Evolutionary conservation across 2,888 invertebrate genomes (phyloP).

Genomic region (Andrena bicolor): DNA sequence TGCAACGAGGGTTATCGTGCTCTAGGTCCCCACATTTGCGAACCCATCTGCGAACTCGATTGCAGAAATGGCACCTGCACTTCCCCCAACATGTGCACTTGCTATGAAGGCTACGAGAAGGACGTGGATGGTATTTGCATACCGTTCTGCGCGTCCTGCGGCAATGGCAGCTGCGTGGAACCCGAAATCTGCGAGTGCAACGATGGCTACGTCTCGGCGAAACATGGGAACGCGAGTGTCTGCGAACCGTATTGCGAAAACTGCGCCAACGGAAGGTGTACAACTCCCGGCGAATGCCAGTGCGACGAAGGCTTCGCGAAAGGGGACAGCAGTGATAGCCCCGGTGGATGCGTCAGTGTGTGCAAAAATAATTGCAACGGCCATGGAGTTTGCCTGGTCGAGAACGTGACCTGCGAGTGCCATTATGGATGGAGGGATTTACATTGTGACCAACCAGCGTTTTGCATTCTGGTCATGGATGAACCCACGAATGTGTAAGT

Average conservation of each 20-base stretch:
- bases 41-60: constrained; percentile 21
- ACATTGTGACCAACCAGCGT: constrained; percentile 64
- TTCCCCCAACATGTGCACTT: constrained; percentile 45
- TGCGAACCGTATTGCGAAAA: constrained; percentile 67
- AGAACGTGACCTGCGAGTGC: constrained; percentile 77
- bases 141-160: constrained; percentile 79
- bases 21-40: constrained; percentile 6
- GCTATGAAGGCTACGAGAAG: constrained; percentile 44
- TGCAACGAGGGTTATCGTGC: constrained; percentile 74
- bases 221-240: constrained; percentile 1
- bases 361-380: constrained; percentile 79
- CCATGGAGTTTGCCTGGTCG: constrained; percentile 72
- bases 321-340: constrained; percentile 31
- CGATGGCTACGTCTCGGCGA: constrained; percentile 27
- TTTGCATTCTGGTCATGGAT: constrained; percentile 56
- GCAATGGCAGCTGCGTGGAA: constrained; percentile 58
- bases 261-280: constrained; percentile 86
- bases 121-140: constrained; percentile 65
- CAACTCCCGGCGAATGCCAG: constrained; percentile 82
- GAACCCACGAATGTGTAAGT: constrained; percentile 30
- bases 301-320: constrained; percentile 84
- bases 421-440: constrained; percentile 74
- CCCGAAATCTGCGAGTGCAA: constrained; percentile 59
- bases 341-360: constrained; percentile 71
- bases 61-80: constrained; percentile 82